phyloP scores from a whole-genome alignment of 2,797 vertebrate species.

The Myripristis jacobus region DNA sequence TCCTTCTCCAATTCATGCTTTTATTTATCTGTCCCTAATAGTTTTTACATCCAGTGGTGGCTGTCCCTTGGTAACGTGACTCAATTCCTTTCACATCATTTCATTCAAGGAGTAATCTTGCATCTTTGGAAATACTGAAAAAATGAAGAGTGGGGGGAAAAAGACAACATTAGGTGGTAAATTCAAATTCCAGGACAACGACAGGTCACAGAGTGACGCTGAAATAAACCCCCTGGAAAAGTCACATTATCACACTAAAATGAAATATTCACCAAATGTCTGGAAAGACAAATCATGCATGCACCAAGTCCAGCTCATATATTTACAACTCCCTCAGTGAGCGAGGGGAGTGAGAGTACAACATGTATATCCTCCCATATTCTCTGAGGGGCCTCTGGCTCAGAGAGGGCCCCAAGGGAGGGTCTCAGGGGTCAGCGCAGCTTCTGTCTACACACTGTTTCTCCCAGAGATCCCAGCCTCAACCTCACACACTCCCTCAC shows the following conservation, averaged over 20 bases:
- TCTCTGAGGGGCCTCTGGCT: constrained; percentile 27
- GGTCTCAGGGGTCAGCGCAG: constrained; percentile 55
- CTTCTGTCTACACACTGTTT: constrained; percentile 42
- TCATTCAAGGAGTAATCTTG: not conserved
- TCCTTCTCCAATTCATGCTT: no score
- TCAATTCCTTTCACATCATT: not conserved
- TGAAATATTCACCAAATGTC: constrained; percentile 13
- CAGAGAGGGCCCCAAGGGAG: constrained; percentile 42
- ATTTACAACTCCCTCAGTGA: constrained; percentile 38
- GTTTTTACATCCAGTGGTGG: not conserved
- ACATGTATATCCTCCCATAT: constrained; percentile 42
- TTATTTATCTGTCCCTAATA: no score
- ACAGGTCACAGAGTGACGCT: not conserved
- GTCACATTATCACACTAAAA: not conserved
- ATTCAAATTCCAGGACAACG: not conserved
- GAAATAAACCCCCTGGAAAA: constrained; percentile 3
- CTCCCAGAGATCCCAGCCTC: not conserved
- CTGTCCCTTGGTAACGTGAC: not conserved
- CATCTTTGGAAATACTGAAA: not conserved
- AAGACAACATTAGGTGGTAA: not conserved
- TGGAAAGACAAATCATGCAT: constrained; percentile 22
- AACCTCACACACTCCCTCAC: not conserved
- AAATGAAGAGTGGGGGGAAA: not conserved
- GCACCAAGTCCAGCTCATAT: constrained; percentile 23
- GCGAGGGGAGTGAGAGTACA: constrained; percentile 17